Evolutionary conservation across 2,797 vertebrate genomes (phyloP), one percentile per base, ranked within the genome.

Genomic region (Diplodus puntazzo): DNA sequence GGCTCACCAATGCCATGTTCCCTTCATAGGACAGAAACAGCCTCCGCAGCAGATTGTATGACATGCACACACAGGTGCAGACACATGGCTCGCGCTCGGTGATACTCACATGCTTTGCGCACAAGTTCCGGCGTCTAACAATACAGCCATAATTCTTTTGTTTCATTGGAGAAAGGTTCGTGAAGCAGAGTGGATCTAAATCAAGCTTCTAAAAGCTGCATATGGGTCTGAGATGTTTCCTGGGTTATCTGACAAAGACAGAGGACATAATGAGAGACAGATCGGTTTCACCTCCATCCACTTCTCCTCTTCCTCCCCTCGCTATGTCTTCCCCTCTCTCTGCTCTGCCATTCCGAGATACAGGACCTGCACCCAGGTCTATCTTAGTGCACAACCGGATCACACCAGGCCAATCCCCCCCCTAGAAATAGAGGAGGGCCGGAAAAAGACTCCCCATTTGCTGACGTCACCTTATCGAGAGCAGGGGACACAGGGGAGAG

Each of bases 171-270:
- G 75, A 73, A 73, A 67, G 79, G 63, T 7, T 75, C 65, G 76
- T 79, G 84, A 70, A 83, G 77, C 53, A 66, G 74, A 86, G 82
- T 50, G 80, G 78, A 83, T 91, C 91, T 93, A 92, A 94, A 92
- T 90, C 84, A 81, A 91, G 88, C 85, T 69, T 80, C 80, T 89
- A 89, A 92, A 92, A 91, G 89, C 88, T 83, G 76, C 73, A 77
- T 60, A 80, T 42, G 80, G 88, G 89, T 93, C 90, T 88, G 84
- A 82, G 69, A 91, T 84, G 84, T 91, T 94, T 95, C 94, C 94
- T 93, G 91, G 80, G 83, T 93, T 93, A 92, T 93, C 90, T 91
- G 90, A 91, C 92, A 91, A 92, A 94, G 92, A 91, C 90, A 89
- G 82, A 90, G 89, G 85, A 89, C 87, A 85, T 88, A 90, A 92